Base-by-base conservation (phyloP, 2,888 invertebrate species). In the Leptopterna dolabrata region DNA sequence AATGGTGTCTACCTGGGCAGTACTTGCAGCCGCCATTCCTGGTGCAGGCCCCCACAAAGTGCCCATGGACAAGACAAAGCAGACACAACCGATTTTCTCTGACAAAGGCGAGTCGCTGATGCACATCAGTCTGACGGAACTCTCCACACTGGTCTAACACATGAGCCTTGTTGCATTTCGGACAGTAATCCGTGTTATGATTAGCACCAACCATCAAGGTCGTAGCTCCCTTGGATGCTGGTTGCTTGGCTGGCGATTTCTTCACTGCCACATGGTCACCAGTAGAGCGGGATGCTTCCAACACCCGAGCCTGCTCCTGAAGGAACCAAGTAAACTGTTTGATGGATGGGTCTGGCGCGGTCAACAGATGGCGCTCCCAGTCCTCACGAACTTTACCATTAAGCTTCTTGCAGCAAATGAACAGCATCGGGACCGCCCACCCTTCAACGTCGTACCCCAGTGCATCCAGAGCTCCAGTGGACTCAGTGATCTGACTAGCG, bases 391-490 rank as follows among this genome's bases (percentile, higher is more conserved):
- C 27, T 27, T 73, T 73, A 24, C 41, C 27, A 4, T 70, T 19
- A 0, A 84, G 73, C 14, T 24, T 16, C 19, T 45, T 36, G 19
- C 45, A 27, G 27, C 36, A 71, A 1, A 84, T 11, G 19, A 71
- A 84, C 70, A 84, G 29, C 2, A 84, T 19, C 13, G 73, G 84
- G 11, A 84, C 84, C 84, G 81, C 81, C 81, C 84, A 84, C 36
- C 73, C 45, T 43, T 70, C 84, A n/a, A 63, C 84, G 3, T 84
- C 84, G 19, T 84, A 29, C 16, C 24, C 84, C 0, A 84, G 45
- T 19, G 71, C 43, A 11, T 16, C 16, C 11, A 84, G 29, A 24
- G 83, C 83, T 6, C 83, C 83, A 16, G 36, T 19, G 16, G 71
- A 30, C 29, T 73, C 84, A n/a, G 45, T 73, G 7, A 73, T 27